Evolutionary conservation across 2,797 vertebrate genomes (phyloP).

Genomic region (Adrianichthys oophorus): DNA sequence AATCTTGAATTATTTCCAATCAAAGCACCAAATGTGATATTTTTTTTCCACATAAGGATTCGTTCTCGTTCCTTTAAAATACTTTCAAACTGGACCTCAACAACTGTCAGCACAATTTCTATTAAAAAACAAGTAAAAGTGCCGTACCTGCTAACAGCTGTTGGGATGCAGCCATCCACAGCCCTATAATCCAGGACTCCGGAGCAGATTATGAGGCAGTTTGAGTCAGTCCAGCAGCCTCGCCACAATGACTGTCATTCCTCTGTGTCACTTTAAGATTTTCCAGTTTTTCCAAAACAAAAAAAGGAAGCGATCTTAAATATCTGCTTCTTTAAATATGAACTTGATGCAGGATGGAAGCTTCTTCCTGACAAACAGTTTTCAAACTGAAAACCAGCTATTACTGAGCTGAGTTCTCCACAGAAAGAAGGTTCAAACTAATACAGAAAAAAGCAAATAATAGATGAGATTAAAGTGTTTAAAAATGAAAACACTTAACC

Average conservation of each 20-base stretch:
- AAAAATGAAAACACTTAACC: too few relatives aligned
- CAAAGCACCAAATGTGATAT: too few relatives aligned
- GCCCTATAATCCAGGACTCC: not conserved
- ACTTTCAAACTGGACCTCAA: not conserved
- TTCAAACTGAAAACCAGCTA: too few relatives aligned
- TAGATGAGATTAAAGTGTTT: too few relatives aligned
- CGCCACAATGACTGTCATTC: conserved; percentile 41
- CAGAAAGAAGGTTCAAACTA: too few relatives aligned
- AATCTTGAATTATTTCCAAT: too few relatives aligned
- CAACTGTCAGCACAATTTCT: not conserved
- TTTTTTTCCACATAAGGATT: too few relatives aligned
- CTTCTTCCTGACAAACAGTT: too few relatives aligned
- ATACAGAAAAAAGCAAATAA: too few relatives aligned
- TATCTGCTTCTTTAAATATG: not conserved
- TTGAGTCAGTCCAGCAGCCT: conserved; percentile 24
- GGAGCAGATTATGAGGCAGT: conserved; percentile 12
- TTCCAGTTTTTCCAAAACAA: conserved; percentile 59
- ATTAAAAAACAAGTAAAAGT: conserved; percentile 2
- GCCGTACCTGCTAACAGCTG: conserved; percentile 39
- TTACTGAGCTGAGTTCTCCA: too few relatives aligned
- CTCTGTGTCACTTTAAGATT: conserved; percentile 41
- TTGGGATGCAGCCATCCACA: conserved; percentile 4
- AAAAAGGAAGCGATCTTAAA: not conserved
- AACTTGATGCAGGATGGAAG: too few relatives aligned
- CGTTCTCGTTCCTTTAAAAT: not conserved